These are phyloP conservation scores for Carcina quercana DNA, from an alignment of 2,888 invertebrate species.

Conservation along the genomic window DNA sequence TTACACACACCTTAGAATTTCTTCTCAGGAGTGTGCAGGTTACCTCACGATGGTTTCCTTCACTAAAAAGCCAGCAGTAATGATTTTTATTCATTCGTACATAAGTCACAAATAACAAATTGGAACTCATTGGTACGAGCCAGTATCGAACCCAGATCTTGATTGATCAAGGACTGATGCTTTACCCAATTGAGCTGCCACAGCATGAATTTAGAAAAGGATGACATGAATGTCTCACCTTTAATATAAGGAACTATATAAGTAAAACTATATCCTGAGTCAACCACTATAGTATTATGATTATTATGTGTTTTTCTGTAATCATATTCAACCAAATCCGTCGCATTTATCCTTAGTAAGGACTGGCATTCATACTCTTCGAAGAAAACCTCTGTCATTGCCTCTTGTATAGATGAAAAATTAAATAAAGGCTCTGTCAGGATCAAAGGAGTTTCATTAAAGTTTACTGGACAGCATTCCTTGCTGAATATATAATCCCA, in stretches of 20 bases:
- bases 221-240: too few species aligned
- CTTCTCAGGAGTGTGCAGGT: too few species aligned
- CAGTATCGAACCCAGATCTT: too few species aligned
- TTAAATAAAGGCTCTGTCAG: slow-evolving; percentile 97
- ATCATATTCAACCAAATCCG: slow-evolving; percentile 85
- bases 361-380: slow-evolving; percentile 96
- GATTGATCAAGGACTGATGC: too few species aligned
- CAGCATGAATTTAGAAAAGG: too few species aligned
- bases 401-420: slow-evolving; percentile 93
- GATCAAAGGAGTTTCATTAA: slow-evolving; percentile 85
- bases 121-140: too few species aligned
- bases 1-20: too few species aligned
- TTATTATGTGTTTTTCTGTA: slow-evolving; percentile 73
- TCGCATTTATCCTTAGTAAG: slow-evolving; percentile 85
- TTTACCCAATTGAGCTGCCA: too few species aligned
- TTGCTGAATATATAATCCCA: slow-evolving; percentile 97
- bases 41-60: too few species aligned
- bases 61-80: too few species aligned
- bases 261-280: slow-evolving; percentile 96
- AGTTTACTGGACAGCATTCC: slow-evolving; percentile 85
- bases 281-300: slow-evolving; percentile 87
- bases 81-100: too few species aligned
- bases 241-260: slow-evolving; percentile 94
- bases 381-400: slow-evolving; percentile 96
- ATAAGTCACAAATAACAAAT: too few species aligned